Conservation (phyloP, 2,888 invertebrate species). For the Ashinkailepas kermadecensis region DNA sequence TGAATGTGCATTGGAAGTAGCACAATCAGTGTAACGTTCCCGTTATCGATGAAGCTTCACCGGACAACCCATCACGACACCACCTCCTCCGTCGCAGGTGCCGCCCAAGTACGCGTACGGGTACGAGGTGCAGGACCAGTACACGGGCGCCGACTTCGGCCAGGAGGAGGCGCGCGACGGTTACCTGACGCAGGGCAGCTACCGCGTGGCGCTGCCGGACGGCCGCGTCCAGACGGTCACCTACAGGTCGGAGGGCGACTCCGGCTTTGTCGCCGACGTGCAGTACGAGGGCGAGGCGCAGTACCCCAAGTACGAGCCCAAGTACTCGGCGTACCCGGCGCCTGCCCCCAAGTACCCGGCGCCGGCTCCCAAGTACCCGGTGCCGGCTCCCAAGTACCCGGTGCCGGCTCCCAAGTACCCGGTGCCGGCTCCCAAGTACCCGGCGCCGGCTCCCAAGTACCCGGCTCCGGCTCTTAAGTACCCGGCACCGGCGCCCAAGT, state of each 20-base stretch:
- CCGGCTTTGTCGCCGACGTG: conserved; percentile 17
- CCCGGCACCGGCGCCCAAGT: conserved; percentile 11
- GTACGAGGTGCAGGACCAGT: conserved; percentile 15
- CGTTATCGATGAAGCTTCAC: too few relatives aligned
- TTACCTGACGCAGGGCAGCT: conserved; percentile 12
- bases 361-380: neutral
- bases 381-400: neutral
- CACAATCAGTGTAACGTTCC: too few relatives aligned
- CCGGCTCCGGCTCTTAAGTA: neutral
- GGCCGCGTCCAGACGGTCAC: conserved; percentile 23
- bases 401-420: neutral
- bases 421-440: neutral
- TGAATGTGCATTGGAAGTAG: too few relatives aligned
- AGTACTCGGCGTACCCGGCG: conserved; percentile 1
- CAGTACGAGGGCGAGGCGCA: conserved; percentile 23
- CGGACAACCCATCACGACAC: too few relatives aligned
- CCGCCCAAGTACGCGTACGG: conserved; percentile 22
- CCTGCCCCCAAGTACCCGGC: neutral
- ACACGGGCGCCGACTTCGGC: conserved; percentile 20
- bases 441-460: conserved; percentile 4
- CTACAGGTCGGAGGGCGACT: conserved; percentile 22
- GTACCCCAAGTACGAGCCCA: conserved; percentile 23
- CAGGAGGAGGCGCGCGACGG: conserved; percentile 20
- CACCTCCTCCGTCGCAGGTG: neutral
- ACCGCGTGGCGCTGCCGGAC: conserved; percentile 22